Percentiles rank a stretch among this genome's conserved stretches.
phyloP scores from a whole-genome alignment of 2,888 invertebrate species.

The Scelioninae gen. 1 region DNA sequence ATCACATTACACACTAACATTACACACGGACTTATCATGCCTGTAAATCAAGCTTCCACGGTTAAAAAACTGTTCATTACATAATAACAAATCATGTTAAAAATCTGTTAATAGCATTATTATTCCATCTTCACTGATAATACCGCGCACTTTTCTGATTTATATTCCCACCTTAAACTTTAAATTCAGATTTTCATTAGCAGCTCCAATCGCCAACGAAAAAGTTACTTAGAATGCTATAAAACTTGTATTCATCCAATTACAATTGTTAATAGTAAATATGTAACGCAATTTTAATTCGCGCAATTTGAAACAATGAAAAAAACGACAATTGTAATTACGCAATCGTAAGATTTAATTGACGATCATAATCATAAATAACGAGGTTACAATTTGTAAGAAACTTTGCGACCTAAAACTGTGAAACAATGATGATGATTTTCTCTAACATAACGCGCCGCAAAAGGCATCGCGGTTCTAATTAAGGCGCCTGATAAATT shows the following conservation, averaged over 20 bases:
- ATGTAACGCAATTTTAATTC: constrained; percentile 42
- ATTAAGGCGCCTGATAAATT: constrained; percentile 34
- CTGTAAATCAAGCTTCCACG: not conserved
- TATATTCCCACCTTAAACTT: constrained; percentile 4
- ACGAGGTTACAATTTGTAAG: constrained; percentile 22
- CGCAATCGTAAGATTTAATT: constrained; percentile 31
- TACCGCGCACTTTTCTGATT: constrained; percentile 33
- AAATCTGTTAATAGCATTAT: constrained; percentile 47
- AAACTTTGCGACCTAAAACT: not conserved
- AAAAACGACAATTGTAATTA: constrained; percentile 15
- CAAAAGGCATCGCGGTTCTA: constrained; percentile 29
- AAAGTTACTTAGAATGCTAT: constrained; percentile 49
- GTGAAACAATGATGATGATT: constrained; percentile 32
- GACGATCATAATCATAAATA: constrained; percentile 12
- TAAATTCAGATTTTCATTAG: constrained; percentile 35
- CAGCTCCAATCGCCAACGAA: constrained; percentile 10
- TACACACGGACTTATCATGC: not conserved
- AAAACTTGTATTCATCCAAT: constrained; percentile 23
- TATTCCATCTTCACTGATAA: constrained; percentile 43
- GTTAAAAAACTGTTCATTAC: constrained; percentile 24
- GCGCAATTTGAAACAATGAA: constrained; percentile 2
- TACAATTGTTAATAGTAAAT: constrained; percentile 48
- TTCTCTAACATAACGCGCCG: constrained; percentile 8
- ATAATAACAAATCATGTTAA: constrained; percentile 31
- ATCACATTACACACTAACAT: not conserved